Base-by-base conservation (phyloP, 2,888 invertebrate genomes). In the Panopea generosa region DNA sequence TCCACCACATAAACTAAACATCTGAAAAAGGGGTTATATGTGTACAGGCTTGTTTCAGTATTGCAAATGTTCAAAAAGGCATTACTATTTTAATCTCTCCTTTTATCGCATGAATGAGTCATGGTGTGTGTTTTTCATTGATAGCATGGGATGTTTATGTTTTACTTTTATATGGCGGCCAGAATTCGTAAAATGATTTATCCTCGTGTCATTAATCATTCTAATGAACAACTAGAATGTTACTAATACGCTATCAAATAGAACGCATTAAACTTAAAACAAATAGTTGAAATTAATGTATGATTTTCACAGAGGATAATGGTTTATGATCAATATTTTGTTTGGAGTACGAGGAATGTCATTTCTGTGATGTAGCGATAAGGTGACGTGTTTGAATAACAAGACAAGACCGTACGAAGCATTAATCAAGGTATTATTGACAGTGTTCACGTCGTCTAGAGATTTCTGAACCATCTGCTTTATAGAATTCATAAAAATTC, bases 381-480 rank as follows among this genome's bases (percentile, higher is more conserved):
- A 66, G 43, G 59, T 52, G 66, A 60, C 56, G 61, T 72, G 66
- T 72, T 65, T 72, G 49, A 66, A 57, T 55, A 60, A 72, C 66
- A 43, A 40, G 53, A 66, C 60, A 52, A 60, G 59, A 18, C 29
- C 45, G 66, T 27, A 55, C 49, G 60, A 55, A 55, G 18, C 55
- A 66, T 72, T 72, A 72, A 72, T 72, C 72, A 66, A 16, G 53
- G 55, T 18, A 66, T 66, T 72, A 72, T 72, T 72, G 72, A 72
- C 72, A 66, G 45, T 56, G 50, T 53, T 61, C 60, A 61, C 65
- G 65, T 33, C 65, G 50, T 40, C 47, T 45, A 20, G 43, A 55
- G 52, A 33, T 60, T 29, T 26, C 33, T 60, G 59, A 72, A 65
- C 65, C 72, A 72, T 59, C 43, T 71, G 65, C 53, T 26, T 43